Evolutionary conservation across 2,888 invertebrate species (phyloP).

Genomic region (Agriotes lineatus): DNA sequence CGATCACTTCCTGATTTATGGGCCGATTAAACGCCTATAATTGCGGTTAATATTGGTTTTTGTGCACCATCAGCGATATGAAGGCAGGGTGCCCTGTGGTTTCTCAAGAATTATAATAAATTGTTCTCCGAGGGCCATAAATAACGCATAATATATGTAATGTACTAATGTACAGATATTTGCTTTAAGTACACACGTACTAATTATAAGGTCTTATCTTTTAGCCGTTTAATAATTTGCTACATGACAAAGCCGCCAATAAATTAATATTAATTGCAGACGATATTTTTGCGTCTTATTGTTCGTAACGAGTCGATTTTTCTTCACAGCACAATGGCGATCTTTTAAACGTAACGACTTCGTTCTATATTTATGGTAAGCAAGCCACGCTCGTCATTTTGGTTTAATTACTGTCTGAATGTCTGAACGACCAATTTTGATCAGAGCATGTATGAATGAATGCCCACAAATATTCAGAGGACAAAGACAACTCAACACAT

Average conservation of each 20-base stretch:
- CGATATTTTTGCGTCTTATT: conserved; percentile 3
- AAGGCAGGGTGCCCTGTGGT: conserved; percentile 20
- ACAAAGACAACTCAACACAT: too few relatives aligned
- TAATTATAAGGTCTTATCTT: conserved; percentile 54
- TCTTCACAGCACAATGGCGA: too few relatives aligned
- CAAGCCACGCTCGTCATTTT: too few relatives aligned
- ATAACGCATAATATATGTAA: conserved; percentile 22
- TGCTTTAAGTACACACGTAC: conserved; percentile 58
- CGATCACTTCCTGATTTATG: conserved; percentile 11
- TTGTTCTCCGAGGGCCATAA: conserved; percentile 15
- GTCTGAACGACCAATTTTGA: too few relatives aligned
- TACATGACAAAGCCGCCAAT: conserved; percentile 38
- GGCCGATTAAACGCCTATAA: conserved; percentile 1
- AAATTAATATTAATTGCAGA: conserved; percentile 50
- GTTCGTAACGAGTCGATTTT: neutral
- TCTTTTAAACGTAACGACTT: too few relatives aligned
- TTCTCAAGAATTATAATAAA: conserved; percentile 23
- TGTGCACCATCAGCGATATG: conserved; percentile 1
- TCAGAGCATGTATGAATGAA: too few relatives aligned
- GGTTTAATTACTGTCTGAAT: too few relatives aligned
- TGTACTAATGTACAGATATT: conserved; percentile 58
- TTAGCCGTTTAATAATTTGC: conserved; percentile 16
- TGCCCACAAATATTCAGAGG: too few relatives aligned
- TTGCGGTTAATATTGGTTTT: conserved; percentile 11
- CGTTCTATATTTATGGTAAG: too few relatives aligned